These are phyloP conservation scores for Acanthurus lineatus DNA, from an alignment of 2,797 vertebrate species.

Conservation along the genomic window DNA sequence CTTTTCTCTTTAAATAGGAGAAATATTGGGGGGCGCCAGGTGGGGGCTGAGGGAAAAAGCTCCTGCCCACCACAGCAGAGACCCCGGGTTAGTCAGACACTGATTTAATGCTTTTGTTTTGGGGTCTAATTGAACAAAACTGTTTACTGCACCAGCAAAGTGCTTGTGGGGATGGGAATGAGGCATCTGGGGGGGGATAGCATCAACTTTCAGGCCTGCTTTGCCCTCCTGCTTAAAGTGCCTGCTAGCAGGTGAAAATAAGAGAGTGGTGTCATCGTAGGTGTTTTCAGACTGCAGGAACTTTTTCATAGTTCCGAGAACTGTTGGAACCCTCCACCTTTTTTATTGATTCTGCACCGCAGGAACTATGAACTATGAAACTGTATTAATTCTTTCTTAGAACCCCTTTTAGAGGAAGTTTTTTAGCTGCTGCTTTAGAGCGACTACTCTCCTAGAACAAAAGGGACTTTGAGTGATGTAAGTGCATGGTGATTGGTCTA, in stretches of 20 bases:
- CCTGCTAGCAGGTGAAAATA: slow-evolving; percentile 16
- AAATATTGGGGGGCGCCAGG: slow-evolving; percentile 17
- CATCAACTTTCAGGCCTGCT: slow-evolving; percentile 8
- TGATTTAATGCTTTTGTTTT: slow-evolving; percentile 41
- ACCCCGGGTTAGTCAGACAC: slow-evolving; percentile 37
- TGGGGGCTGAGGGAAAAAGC: background rate
- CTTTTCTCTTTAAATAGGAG: slow-evolving; percentile 21
- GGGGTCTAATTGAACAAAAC: slow-evolving; percentile 47
- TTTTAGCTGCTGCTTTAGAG: too few species aligned
- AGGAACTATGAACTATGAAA: too few species aligned
- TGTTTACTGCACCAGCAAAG: slow-evolving; percentile 21
- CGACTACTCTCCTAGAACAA: too few species aligned
- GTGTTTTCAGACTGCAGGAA: too few species aligned
- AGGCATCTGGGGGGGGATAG: background rate
- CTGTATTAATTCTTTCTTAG: too few species aligned
- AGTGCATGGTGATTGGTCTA: too few species aligned
- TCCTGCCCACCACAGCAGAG: slow-evolving; percentile 15
- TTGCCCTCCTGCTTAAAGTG: background rate
- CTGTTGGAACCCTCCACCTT: too few species aligned
- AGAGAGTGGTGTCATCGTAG: background rate
- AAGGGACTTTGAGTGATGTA: too few species aligned
- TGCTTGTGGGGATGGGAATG: slow-evolving; percentile 15
- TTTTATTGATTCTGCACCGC: too few species aligned
- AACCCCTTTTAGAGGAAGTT: too few species aligned
- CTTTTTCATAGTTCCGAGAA: too few species aligned